These are phyloP conservation scores for Crypturellus undulatus DNA, from an alignment of 2,113 vertebrate genomes.

Conservation along the genomic window DNA sequence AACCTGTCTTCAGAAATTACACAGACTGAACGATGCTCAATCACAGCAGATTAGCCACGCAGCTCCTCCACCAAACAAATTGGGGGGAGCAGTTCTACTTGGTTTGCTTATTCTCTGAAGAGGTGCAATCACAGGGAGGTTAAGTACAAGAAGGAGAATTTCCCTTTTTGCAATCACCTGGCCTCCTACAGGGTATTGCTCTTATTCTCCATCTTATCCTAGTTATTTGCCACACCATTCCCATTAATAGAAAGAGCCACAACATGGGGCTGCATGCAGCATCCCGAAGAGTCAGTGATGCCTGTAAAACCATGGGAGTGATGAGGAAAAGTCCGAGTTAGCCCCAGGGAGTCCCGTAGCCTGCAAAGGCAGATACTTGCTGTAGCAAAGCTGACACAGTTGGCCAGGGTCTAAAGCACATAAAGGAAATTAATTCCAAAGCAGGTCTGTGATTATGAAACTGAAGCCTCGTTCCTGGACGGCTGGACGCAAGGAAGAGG, in stretches of 20 bases:
- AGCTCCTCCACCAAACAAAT: slow-evolving; percentile 5
- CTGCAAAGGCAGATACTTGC: background rate
- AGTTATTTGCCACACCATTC: background rate
- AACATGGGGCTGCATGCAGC: rapidly evolving
- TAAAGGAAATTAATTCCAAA: background rate
- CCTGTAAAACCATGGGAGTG: background rate
- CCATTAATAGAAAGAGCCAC: background rate
- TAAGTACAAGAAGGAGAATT: slow-evolving; percentile 53
- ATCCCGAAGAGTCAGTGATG: background rate
- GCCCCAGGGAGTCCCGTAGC: background rate
- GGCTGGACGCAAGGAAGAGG: background rate
- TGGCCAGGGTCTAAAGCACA: background rate
- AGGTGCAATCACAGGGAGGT: slow-evolving; percentile 66
- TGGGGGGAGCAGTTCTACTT: slow-evolving; percentile 63
- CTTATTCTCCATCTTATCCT: background rate
- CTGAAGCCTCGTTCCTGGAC: background rate
- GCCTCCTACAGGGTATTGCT: background rate
- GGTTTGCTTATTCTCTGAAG: slow-evolving; percentile 66
- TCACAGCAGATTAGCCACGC: background rate
- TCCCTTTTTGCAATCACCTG: slow-evolving; percentile 32
- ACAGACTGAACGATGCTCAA: slow-evolving; percentile 28
- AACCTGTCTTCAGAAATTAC: slow-evolving; percentile 24
- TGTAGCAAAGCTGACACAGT: slow-evolving; percentile 12
- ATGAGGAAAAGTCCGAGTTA: background rate
- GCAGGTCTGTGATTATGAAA: background rate